These are phyloP conservation scores for Malurus cyaneus DNA, from an alignment of 2,113 vertebrate species.

Conservation along the genomic window DNA sequence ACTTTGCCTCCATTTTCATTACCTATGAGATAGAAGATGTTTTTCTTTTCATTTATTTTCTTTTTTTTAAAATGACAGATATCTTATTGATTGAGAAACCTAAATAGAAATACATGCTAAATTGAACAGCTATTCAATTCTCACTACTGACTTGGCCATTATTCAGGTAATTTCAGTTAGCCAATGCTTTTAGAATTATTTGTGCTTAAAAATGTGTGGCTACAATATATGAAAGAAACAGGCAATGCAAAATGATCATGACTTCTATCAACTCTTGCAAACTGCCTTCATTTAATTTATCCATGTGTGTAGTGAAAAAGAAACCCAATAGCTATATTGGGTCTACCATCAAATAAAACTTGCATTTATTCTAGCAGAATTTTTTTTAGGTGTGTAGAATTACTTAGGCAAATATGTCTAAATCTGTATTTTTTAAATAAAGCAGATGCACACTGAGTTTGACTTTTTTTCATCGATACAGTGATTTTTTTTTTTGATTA, in stretches of 20 bases:
- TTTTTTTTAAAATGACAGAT: not conserved
- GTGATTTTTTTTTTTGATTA: not conserved
- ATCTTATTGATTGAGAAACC: not conserved
- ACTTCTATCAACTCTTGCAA: not conserved
- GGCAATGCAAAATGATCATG: not conserved
- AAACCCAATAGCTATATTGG: not conserved
- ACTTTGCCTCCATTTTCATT: not conserved
- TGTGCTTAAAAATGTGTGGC: not conserved
- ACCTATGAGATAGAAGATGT: not conserved
- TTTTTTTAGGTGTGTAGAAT: not conserved
- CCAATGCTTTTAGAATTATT: not conserved
- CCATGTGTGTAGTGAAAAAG: not conserved
- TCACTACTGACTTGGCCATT: not conserved
- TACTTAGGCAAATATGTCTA: not conserved
- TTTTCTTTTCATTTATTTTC: not conserved
- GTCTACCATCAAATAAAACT: not conserved
- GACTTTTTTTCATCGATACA: not conserved
- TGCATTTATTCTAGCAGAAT: not conserved
- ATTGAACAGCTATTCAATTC: conserved; percentile 31
- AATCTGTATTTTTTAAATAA: not conserved
- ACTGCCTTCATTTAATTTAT: not conserved
- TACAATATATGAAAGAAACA: not conserved
- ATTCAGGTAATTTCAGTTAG: conserved; percentile 27
- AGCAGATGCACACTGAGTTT: not conserved
- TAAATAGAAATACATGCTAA: not conserved